Base-by-base conservation (phyloP, 2,113 vertebrate species). In the Hypomesus transpacificus region DNA sequence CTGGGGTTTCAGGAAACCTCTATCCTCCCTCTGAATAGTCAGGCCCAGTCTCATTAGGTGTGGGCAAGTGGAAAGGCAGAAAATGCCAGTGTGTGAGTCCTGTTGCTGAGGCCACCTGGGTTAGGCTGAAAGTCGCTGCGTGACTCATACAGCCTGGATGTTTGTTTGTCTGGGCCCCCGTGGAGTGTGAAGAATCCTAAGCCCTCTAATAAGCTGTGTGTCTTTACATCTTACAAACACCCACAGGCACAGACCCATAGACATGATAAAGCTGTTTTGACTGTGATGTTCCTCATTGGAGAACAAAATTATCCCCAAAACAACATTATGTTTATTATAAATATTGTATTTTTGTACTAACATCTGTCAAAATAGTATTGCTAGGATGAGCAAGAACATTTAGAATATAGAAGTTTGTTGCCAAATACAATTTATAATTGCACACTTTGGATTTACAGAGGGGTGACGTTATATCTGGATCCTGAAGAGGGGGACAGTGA, bases 21-120 rank as follows among this genome's bases (percentile, higher is more conserved):
- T 24, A 21, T 22, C 60, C 53, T 14, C 16, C 52, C 69, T n/a
- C n/a, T 0, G 21, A 24, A 50, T 56, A 67, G 24, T 70, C 46
- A 67, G 62, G 34, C 3, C 70, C 70, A 68, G 75, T 80, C 74
- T 84, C 50, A 53, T 76, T 71, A 70, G 54, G 73, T 73, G 65
- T 79, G 79, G 73, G 72, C 75, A 71, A 79, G 75, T 75, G 69
- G 51, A 16, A 73, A 26, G 52, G 51, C 66, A 63, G 70, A 75
- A 82, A 82, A 84, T 83, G 82, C 86, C 84, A 88, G 65, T 20
- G 67, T 7, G 21, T 71, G 70, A 71, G 70, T 72, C 31, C 26
- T 11, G 54, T 14, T 52, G 66, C 70, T 72, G 70, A 61, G 70
- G 76, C 22, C 18, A 0, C 20, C 64, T 18, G 11, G 53, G 26